These are phyloP conservation scores for Chrosomus eos DNA, from an alignment of 2,797 vertebrate genomes.

Conservation along the genomic window DNA sequence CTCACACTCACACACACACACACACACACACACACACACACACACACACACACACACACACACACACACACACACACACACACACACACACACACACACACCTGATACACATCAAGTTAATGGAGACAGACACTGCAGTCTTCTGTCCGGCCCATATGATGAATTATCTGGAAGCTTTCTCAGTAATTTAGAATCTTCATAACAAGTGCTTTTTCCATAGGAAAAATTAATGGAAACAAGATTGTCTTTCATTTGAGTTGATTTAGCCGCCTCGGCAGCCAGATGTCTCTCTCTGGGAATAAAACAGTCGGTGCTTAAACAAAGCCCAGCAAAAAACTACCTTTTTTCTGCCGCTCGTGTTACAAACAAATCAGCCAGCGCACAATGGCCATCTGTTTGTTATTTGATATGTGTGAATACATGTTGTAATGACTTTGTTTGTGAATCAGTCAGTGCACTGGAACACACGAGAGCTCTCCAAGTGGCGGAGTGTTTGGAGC, in stretches of 20 bases:
- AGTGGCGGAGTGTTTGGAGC: conserved; percentile 99
- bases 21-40: conserved; percentile 28
- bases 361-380: conserved; percentile 97
- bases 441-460: conserved; percentile 97
- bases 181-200: conserved; percentile 99
- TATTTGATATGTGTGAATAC: conserved; percentile 99
- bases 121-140: conserved; percentile 80
- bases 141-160: conserved; percentile 97
- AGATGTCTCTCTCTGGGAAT: conserved; percentile 99
- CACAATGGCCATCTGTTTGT: conserved; percentile 99
- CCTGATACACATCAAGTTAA: conserved; percentile 75
- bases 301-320: conserved; percentile 98
- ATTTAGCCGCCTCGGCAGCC: conserved; percentile 98
- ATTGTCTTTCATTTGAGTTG: conserved; percentile 99
- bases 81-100: conserved; percentile 27
- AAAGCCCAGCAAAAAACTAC: conserved; percentile 91
- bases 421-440: conserved; percentile 99
- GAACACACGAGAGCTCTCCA: conserved; percentile 99
- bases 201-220: conserved; percentile 99
- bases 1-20: neutral
- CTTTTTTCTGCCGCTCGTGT: conserved; percentile 92
- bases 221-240: conserved; percentile 99
- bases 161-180: conserved; percentile 99
- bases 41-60: no score
- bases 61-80: conserved; percentile 57